These are phyloP conservation scores for Melanchra persicariae DNA, from an alignment of 2,888 invertebrate genomes.

Conservation along the genomic window DNA sequence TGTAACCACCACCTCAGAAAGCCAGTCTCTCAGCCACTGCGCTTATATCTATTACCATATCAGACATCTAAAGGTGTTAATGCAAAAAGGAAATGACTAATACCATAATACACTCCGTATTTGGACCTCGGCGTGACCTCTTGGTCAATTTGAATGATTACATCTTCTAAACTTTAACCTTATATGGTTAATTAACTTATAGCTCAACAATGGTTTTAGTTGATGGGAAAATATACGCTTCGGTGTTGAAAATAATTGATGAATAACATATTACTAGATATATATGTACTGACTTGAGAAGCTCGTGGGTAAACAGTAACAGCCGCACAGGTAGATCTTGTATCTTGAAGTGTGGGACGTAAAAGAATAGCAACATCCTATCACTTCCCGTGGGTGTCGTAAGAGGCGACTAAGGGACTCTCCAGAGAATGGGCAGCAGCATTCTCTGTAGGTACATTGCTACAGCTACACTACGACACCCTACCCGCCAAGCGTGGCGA, in stretches of 20 bases:
- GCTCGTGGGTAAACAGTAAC: no score
- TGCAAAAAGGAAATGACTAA: constrained; percentile 33
- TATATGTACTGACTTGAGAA: no score
- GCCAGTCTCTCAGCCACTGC: not conserved
- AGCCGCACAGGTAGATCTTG: no score
- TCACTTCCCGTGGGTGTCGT: no score
- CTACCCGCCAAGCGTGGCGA: no score
- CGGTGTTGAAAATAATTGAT: constrained; percentile 31
- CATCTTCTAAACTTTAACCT: constrained; percentile 47
- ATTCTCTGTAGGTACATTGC: no score
- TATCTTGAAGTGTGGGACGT: no score
- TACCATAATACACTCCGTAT: constrained; percentile 10
- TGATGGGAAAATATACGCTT: constrained; percentile 57
- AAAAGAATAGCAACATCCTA: no score
- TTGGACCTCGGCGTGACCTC: constrained; percentile 41
- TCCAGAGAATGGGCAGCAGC: no score
- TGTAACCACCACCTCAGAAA: not conserved
- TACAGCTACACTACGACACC: no score
- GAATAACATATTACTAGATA: no score
- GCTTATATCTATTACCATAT: not conserved
- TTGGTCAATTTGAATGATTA: constrained; percentile 31
- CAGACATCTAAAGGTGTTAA: constrained; percentile 9
- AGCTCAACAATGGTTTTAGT: constrained; percentile 41
- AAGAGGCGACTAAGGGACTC: no score
- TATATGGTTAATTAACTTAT: constrained; percentile 54